These are phyloP conservation scores for Acleris holmiana DNA, from an alignment of 2,888 invertebrate genomes.

Conservation along the genomic window DNA sequence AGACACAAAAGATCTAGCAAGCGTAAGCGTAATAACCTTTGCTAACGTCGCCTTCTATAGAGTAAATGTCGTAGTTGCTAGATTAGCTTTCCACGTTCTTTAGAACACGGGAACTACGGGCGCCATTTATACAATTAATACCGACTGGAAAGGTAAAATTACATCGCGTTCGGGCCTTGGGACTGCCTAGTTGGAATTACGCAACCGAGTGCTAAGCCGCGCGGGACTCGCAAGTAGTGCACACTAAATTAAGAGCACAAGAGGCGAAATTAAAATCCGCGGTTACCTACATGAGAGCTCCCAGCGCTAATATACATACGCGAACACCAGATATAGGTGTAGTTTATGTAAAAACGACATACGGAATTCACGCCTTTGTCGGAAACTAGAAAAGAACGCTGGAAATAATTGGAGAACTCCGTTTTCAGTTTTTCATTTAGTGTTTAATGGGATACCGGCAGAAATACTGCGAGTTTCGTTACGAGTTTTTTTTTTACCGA, in stretches of 20 bases:
- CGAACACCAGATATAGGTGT: conserved; percentile 44
- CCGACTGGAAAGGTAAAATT: conserved; percentile 30
- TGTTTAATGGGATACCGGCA: background rate
- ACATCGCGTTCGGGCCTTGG: conserved; percentile 18
- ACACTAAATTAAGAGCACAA: conserved; percentile 64
- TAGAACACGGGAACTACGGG: no score
- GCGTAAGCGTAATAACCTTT: no score
- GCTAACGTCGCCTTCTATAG: no score
- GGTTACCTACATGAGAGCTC: conserved; percentile 59
- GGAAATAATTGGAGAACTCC: conserved; percentile 26
- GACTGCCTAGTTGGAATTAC: conserved; percentile 35
- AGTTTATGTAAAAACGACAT: conserved; percentile 25
- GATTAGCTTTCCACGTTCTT: no score
- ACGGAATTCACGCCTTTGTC: conserved; percentile 26
- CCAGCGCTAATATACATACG: conserved; percentile 63
- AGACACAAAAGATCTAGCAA: no score
- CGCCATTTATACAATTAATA: conserved; percentile 21
- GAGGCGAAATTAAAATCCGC: conserved; percentile 69
- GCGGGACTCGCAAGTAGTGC: conserved; percentile 47
- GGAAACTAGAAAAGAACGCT: conserved; percentile 16
- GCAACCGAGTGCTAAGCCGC: conserved; percentile 37
- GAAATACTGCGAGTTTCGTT: background rate
- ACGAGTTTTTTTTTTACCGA: no score
- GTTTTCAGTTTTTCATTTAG: conserved; percentile 23
- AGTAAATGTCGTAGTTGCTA: no score